Conservation (phyloP, 2,888 invertebrate genomes). For the Xanthia icteritia region DNA sequence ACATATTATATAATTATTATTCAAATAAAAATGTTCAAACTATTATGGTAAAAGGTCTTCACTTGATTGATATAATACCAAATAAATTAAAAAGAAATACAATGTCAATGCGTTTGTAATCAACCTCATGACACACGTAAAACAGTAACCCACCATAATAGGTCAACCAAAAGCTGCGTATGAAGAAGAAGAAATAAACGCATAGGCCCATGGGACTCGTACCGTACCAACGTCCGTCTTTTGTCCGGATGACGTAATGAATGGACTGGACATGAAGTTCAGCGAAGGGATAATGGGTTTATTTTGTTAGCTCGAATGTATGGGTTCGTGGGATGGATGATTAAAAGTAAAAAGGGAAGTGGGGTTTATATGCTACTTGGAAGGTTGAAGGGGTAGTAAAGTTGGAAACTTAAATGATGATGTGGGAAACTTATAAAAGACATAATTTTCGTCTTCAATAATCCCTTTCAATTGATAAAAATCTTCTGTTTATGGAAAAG, state of each 20-base stretch:
- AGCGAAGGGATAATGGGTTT: slow-evolving; percentile 65
- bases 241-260: slow-evolving; percentile 71
- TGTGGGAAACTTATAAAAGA: neutral
- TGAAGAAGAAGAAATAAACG: slow-evolving; percentile 48
- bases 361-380: neutral
- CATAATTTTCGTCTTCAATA: neutral
- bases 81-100: neutral
- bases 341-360: slow-evolving; percentile 31
- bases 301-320: slow-evolving; percentile 66
- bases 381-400: neutral
- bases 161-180: slow-evolving; percentile 15
- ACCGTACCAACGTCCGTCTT: slow-evolving; percentile 58
- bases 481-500: neutral
- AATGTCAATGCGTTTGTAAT: neutral
- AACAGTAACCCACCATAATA: neutral
- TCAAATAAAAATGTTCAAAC: neutral
- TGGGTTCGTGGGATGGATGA: slow-evolving; percentile 45
- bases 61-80: neutral
- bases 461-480: too few species aligned
- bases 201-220: slow-evolving; percentile 59
- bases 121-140: neutral
- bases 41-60: neutral
- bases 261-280: slow-evolving; percentile 66
- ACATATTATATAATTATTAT: neutral
- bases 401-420: neutral